phyloP scores from a whole-genome alignment of 2,113 vertebrate genomes.

The Alligator sinensis region DNA sequence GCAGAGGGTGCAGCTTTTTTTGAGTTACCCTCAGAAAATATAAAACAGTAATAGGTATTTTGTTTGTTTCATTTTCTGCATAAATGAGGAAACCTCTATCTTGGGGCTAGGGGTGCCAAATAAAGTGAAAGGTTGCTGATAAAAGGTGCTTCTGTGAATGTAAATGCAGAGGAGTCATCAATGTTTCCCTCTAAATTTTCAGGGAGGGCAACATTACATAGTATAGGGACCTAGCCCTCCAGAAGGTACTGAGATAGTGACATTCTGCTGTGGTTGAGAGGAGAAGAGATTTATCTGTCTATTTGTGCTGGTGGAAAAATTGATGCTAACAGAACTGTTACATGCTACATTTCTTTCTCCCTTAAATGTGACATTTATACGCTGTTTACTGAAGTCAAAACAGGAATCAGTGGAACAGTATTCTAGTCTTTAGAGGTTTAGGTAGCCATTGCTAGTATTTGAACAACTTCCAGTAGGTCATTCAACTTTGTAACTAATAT shows the following conservation, averaged over 20 bases:
- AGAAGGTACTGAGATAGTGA: background rate
- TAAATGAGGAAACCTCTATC: too few relatives aligned
- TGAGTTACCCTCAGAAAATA: background rate
- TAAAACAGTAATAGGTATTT: background rate
- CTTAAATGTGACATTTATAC: background rate
- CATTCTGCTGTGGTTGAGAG: background rate
- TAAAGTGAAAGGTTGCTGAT: background rate
- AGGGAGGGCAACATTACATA: background rate
- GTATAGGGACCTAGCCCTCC: background rate
- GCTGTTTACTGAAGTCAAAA: background rate
- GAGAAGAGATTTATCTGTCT: background rate
- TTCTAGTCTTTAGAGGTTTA: background rate
- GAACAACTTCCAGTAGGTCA: background rate
- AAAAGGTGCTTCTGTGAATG: background rate
- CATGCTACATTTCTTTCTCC: background rate
- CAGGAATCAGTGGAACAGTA: background rate
- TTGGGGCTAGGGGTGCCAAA: background rate
- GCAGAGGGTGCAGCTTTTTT: background rate
- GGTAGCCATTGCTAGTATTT: background rate
- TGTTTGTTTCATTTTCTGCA: background rate
- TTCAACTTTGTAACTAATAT: background rate
- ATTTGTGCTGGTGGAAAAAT: background rate
- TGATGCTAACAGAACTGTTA: background rate
- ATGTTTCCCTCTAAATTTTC: background rate
- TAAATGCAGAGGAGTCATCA: background rate